phyloP scores from a whole-genome alignment of 2,797 vertebrate genomes.

The Poecilia gillii region DNA sequence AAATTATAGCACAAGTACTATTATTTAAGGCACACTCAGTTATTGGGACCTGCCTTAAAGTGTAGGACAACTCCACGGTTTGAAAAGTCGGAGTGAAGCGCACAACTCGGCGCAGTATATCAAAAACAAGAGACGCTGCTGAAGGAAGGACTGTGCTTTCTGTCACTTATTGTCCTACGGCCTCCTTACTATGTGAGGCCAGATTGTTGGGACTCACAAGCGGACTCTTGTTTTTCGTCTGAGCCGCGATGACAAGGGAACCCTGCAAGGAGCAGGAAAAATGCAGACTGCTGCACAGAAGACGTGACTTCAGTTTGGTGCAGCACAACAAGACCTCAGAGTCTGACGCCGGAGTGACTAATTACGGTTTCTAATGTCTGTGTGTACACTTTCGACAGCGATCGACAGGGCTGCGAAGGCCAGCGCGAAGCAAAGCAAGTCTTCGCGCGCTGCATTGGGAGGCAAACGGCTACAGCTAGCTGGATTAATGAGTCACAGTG shows the following conservation, averaged over 20 bases:
- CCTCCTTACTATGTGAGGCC: slow-evolving; percentile 51
- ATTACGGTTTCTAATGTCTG: not conserved
- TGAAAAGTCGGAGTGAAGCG: slow-evolving; percentile 12
- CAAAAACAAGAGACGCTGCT: slow-evolving; percentile 23
- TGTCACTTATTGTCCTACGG: slow-evolving; percentile 56
- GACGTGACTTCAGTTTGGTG: slow-evolving; percentile 40
- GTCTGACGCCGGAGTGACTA: slow-evolving; percentile 5
- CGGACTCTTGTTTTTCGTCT: slow-evolving; percentile 63
- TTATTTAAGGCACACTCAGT: not conserved
- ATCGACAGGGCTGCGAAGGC: not conserved
- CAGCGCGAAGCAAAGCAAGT: not conserved
- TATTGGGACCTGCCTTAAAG: not conserved
- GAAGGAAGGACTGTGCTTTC: slow-evolving; percentile 55
- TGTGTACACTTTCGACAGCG: not conserved
- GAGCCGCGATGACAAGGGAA: slow-evolving; percentile 36
- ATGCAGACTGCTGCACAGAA: slow-evolving; percentile 28
- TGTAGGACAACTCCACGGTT: slow-evolving; percentile 3
- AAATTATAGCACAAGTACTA: not conserved
- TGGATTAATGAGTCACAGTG: slow-evolving; percentile 56
- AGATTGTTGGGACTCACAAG: slow-evolving; percentile 69
- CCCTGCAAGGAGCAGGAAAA: slow-evolving; percentile 37
- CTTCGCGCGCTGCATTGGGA: slow-evolving; percentile 4
- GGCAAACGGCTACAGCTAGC: slow-evolving; percentile 27
- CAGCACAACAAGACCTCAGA: slow-evolving; percentile 15
- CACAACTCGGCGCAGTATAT: slow-evolving; percentile 8